Evolutionary conservation across 2,113 vertebrate species (phyloP).

Genomic region (Sander vitreus): DNA sequence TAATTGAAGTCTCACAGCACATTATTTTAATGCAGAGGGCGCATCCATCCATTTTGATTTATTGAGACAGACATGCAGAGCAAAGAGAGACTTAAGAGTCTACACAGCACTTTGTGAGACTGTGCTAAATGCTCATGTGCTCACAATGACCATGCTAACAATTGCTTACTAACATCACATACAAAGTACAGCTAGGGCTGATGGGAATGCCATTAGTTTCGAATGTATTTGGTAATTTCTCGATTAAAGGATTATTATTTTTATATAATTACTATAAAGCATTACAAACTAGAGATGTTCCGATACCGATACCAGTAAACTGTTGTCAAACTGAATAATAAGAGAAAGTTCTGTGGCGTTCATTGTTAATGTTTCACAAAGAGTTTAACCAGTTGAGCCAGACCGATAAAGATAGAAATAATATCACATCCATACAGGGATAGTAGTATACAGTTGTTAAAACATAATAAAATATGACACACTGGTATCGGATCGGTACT

Average conservation of each 20-base stretch:
- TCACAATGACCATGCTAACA: neutral
- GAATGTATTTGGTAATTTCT: neutral
- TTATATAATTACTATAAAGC: too few species aligned
- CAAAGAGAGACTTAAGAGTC: neutral
- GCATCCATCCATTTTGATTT: neutral
- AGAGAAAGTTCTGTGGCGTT: too few species aligned
- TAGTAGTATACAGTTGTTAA: too few species aligned
- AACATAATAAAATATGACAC: too few species aligned
- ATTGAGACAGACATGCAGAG: neutral
- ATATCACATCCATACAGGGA: too few species aligned
- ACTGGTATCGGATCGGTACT: too few species aligned
- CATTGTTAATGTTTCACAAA: too few species aligned
- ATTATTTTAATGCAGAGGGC: conserved; percentile 10
- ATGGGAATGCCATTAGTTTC: neutral
- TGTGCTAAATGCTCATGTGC: neutral
- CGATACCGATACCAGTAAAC: too few species aligned
- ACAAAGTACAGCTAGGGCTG: neutral
- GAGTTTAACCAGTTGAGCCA: too few species aligned
- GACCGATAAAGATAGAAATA: too few species aligned
- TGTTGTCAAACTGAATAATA: too few species aligned
- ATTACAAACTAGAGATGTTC: too few species aligned
- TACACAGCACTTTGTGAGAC: neutral
- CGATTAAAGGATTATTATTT: neutral
- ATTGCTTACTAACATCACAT: neutral
- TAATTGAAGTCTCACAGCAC: conserved; percentile 10